phyloP scores from a whole-genome alignment of 2,888 invertebrate species.

The Palloptera scutellata region DNA sequence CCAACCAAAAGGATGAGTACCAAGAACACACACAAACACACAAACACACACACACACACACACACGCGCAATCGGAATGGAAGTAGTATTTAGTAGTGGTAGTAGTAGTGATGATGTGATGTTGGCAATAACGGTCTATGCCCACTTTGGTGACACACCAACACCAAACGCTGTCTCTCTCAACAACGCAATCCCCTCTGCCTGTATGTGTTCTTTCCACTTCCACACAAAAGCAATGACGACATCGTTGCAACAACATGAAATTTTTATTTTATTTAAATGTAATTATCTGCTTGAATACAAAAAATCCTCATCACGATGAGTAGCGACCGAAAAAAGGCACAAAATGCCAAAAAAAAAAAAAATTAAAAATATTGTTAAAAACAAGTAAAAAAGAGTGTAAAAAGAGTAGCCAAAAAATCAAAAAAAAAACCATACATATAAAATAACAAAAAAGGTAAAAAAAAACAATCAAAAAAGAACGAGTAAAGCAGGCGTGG shows the following conservation, averaged over 20 bases:
- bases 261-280: conserved; percentile 65
- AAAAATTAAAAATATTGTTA: conserved; percentile 28
- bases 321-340: conserved; percentile 41
- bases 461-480: background rate
- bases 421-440: conserved; percentile 39
- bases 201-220: too few relatives aligned
- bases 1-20: background rate
- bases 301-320: conserved; percentile 56
- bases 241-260: conserved; percentile 43
- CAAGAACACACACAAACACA: background rate
- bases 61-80: conserved; percentile 20
- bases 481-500: conserved; percentile 52
- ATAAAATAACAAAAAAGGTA: conserved; percentile 18
- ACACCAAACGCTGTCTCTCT: too few relatives aligned
- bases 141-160: too few relatives aligned
- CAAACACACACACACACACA: conserved; percentile 10
- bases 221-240: background rate
- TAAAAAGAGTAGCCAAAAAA: conserved; percentile 43
- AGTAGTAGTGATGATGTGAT: background rate
- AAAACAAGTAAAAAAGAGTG: conserved; percentile 32
- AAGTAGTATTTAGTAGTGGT: background rate
- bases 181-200: too few relatives aligned
- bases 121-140: background rate
- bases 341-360: conserved; percentile 25
- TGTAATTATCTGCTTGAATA: conserved; percentile 64